A percentile compares a stretch with the other conserved stretches of the same genome.
Conservation (phyloP, 2,113 vertebrate genomes). For the Clinocottus analis region DNA sequence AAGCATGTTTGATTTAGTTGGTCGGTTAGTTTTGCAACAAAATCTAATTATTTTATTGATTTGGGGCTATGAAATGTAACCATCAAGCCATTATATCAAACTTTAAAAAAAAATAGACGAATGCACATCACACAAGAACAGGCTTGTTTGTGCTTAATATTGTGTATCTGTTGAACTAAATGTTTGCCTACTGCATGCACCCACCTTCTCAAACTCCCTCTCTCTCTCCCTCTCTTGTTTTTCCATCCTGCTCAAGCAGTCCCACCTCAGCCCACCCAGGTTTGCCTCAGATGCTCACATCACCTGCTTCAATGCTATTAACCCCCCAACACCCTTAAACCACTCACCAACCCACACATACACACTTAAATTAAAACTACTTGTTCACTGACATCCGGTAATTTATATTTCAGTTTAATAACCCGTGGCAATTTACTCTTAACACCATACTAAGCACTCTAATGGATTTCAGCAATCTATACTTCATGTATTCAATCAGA, state of each 20-base stretch:
- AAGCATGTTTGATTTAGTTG: neutral
- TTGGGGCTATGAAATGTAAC: neutral
- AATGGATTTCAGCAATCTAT: slow-evolving; percentile 26
- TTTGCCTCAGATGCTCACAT: slow-evolving; percentile 52
- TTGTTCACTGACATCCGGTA: neutral
- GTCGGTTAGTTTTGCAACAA: neutral
- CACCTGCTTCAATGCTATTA: slow-evolving; percentile 22
- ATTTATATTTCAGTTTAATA: slow-evolving; percentile 43
- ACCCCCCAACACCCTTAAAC: slow-evolving; percentile 4
- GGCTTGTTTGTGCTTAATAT: neutral
- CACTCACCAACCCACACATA: neutral
- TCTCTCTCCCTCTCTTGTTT: no score
- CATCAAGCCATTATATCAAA: neutral
- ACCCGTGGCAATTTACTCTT: slow-evolving; percentile 29
- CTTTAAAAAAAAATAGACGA: neutral
- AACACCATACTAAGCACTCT: neutral
- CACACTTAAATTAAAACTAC: neutral
- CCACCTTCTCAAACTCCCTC: neutral
- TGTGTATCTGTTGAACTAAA: neutral
- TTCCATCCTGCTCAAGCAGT: neutral
- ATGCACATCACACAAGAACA: neutral
- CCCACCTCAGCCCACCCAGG: slow-evolving; percentile 37
- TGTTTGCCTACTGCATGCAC: neutral
- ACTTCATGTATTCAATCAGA: neutral
- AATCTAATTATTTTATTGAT: neutral